Conservation (phyloP, 2,797 vertebrate genomes). For the Pristis pectinata region DNA sequence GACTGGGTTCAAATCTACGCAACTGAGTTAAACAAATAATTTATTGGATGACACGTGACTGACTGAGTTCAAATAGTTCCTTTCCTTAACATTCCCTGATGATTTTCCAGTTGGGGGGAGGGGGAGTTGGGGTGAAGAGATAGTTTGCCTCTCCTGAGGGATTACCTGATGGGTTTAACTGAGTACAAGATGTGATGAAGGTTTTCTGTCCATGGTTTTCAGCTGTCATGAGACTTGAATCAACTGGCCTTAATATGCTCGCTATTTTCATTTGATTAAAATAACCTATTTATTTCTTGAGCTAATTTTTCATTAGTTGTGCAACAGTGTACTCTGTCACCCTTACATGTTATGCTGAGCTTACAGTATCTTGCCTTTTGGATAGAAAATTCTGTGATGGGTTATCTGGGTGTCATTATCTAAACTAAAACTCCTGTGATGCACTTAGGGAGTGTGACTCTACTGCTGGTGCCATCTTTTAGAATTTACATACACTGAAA, state of each 20-base stretch:
- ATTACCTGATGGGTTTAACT: background rate
- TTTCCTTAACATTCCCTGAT: background rate
- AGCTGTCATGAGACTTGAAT: background rate
- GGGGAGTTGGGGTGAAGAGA: too few relatives aligned
- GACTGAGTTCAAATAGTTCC: background rate
- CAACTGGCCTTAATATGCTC: background rate
- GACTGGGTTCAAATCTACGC: background rate
- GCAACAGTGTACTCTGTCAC: background rate
- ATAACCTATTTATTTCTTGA: background rate
- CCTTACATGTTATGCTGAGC: background rate
- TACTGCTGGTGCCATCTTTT: background rate
- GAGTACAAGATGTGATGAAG: background rate
- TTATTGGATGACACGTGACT: background rate
- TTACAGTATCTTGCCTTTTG: background rate
- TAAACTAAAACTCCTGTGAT: background rate
- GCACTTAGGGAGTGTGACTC: background rate
- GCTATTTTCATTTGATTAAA: background rate
- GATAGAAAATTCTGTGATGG: background rate
- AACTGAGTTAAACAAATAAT: background rate
- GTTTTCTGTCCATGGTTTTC: background rate
- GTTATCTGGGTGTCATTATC: background rate
- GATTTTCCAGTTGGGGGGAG: too few relatives aligned
- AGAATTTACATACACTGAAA: background rate
- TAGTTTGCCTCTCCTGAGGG: background rate
- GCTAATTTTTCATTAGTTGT: background rate